A percentile compares a stretch with the other conserved stretches of the same genome.
Evolutionary conservation across 2,797 vertebrate genomes (phyloP).

Genomic region (Pseudomugil tenellus): DNA sequence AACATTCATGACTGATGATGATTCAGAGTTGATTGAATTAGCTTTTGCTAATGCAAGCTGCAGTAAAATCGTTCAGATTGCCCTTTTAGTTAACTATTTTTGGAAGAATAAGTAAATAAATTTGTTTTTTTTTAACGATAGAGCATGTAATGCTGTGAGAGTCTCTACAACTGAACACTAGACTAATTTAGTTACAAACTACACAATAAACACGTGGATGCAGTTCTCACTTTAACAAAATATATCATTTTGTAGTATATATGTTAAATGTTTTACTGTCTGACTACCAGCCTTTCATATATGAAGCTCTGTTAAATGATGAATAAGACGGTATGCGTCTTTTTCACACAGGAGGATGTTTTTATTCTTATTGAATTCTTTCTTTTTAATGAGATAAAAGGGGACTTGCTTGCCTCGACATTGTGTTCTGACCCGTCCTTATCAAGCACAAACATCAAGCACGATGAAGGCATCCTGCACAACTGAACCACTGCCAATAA

Average conservation of each 20-base stretch:
- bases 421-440: conserved; percentile 73
- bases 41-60: background rate
- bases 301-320: conserved; percentile 25
- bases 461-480: conserved; percentile 58
- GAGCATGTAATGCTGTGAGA: background rate
- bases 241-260: no score
- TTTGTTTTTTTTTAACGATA: background rate
- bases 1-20: no score
- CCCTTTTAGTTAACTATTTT: background rate
- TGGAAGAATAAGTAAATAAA: background rate
- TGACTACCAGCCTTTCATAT: no score
- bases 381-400: conserved; percentile 68
- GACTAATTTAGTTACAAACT: no score
- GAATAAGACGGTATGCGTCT: conserved; percentile 42
- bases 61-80: background rate
- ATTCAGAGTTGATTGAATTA: no score
- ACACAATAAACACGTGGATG: no score
- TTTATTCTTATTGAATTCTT: conserved; percentile 43
- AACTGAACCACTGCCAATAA: conserved; percentile 70
- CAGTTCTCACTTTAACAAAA: no score
- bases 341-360: conserved; percentile 50
- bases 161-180: background rate
- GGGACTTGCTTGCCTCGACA: conserved; percentile 59
- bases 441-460: conserved; percentile 66
- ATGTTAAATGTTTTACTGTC: background rate